Evolutionary conservation across 64 coral and sea anemone genomes (phyloP), one percentile per base, ranked within the genome.

Genomic region (Orbicella faveolata): DNA sequence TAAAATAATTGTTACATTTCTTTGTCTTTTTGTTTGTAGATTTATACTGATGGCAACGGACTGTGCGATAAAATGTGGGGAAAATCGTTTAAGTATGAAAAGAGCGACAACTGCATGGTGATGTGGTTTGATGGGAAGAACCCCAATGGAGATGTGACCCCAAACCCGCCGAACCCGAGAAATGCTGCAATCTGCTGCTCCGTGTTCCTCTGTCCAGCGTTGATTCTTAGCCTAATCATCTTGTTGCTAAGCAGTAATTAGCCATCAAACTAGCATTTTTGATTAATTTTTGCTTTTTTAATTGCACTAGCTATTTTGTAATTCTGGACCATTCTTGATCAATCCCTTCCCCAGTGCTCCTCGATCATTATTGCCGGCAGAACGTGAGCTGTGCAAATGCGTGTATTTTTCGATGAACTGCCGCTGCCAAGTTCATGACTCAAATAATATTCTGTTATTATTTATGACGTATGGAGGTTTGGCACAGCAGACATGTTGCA

Each of bases 31-130:
- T 77, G 0, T 20, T 83, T 77, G 0, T 20, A 96, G 95, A 23
- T 90, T 16, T 98, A 90, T 74, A 92, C 87, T 17, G 86, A 93
- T 61, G 96, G 93, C 10, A 78, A 98, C 59, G 93, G 88, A 1
- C 81, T 98, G 19, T 98, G 96, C 26, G 83, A 95, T 76, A 84
- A 34, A 11, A 88, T 98, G 81, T 98, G 96, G 96, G 96, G 87
- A 1, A 13, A 82, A 1, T 90, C 90, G 2, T 98, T 98, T 78
- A 92, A 78, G 36, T 95, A 98, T 34, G 92, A 98, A 77, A 92
- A 36, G 21, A 92, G 64, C 36, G 34, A 89, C 21, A 94, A 94
- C 36, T 94, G 96, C 8, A 94, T 94, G 96, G 68, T 94, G 48
- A 92, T 98, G 90, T 66, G 73, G 52, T 98, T 92, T 37, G 30